Evolutionary conservation across 2,888 invertebrate species (phyloP).

Genomic region (Camptogramma bilineatum): DNA sequence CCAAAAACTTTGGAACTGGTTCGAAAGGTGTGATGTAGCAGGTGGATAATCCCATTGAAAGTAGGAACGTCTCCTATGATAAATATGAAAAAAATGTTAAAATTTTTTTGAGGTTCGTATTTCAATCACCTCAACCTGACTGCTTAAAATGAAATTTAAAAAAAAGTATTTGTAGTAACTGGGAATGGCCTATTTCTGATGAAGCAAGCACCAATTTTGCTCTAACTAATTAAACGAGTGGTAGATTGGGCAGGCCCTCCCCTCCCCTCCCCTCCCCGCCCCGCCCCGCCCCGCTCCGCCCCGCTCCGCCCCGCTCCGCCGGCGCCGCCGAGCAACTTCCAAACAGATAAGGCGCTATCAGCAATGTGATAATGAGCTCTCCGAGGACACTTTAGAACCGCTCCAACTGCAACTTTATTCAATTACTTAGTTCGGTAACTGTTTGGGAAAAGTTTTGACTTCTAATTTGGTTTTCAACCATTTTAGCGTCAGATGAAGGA

Average conservation of each 20-base stretch:
- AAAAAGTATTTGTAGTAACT: too few species aligned
- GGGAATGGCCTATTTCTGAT: too few species aligned
- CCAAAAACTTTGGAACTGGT: too few species aligned
- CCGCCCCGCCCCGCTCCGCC: too few species aligned
- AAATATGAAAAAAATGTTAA: too few species aligned
- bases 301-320: neutral
- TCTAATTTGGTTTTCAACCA: constrained; percentile 11
- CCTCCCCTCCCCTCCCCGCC: neutral
- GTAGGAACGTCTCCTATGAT: too few species aligned
- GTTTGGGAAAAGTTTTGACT: neutral
- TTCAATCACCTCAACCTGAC: too few species aligned
- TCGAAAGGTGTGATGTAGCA: too few species aligned
- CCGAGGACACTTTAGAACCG: neutral
- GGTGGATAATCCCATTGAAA: too few species aligned
- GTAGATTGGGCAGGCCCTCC: neutral
- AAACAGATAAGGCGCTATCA: neutral
- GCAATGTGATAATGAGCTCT: neutral
- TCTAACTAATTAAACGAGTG: neutral
- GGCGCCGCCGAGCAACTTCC: neutral
- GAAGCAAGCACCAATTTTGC: too few species aligned
- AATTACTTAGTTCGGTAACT: neutral
- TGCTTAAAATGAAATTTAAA: too few species aligned
- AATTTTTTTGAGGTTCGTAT: too few species aligned
- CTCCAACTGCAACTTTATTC: neutral
- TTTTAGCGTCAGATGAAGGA: constrained; percentile 43